These are phyloP conservation scores for Netelia fuscicornis DNA, from an alignment of 2,888 invertebrate species.

Conservation along the genomic window DNA sequence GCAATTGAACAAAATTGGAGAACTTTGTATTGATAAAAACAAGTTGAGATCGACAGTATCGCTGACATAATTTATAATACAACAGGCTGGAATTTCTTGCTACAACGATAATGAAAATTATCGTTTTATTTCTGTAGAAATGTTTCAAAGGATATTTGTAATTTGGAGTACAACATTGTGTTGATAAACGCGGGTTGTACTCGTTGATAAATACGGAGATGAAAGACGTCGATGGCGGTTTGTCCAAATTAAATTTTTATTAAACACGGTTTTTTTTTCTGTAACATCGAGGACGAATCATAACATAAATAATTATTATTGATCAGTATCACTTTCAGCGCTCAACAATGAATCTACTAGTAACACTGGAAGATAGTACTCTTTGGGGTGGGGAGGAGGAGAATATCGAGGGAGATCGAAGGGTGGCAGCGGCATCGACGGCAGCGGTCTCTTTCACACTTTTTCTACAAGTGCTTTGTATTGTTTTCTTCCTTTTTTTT, in stretches of 20 bases:
- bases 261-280: conserved; percentile 82
- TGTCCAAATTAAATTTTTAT: conserved; percentile 85
- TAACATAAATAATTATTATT: conserved; percentile 84
- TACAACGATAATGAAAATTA: no score
- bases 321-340: conserved; percentile 84
- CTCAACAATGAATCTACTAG: conserved; percentile 84
- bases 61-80: neutral
- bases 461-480: conserved; percentile 67
- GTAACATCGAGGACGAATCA: conserved; percentile 84
- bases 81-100: neutral
- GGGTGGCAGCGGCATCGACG: conserved; percentile 70
- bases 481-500: conserved; percentile 31
- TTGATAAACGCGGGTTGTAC: neutral
- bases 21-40: neutral
- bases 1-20: neutral
- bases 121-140: neutral
- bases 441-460: conserved; percentile 69
- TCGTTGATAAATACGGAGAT: conserved; percentile 39
- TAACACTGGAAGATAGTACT: conserved; percentile 84
- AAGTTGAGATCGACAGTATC: neutral
- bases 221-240: conserved; percentile 72
- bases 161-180: no score
- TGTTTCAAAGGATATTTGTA: no score
- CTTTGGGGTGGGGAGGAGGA: conserved; percentile 72
- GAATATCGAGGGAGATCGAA: neutral